A percentile compares a stretch with the other conserved stretches of the same genome.
These are phyloP conservation scores for Ricordea florida DNA, from an alignment of 92 coral and sea anemone genomes.

Conservation along the genomic window DNA sequence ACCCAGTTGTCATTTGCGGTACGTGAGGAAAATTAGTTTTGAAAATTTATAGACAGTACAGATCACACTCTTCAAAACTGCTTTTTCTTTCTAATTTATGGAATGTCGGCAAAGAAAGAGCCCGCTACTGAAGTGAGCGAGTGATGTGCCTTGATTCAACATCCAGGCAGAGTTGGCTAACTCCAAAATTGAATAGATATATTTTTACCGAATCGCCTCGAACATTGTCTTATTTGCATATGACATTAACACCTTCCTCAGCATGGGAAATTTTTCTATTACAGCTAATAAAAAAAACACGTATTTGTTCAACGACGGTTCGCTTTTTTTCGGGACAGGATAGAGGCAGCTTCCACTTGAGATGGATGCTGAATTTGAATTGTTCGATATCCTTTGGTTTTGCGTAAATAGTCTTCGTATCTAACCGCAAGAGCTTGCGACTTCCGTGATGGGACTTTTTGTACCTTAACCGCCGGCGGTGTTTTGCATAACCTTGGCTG, in stretches of 20 bases:
- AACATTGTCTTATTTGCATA: constrained; percentile 64
- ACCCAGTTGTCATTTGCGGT: constrained; percentile 42
- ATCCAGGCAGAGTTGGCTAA: too few relatives aligned
- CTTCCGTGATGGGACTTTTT: constrained; percentile 14
- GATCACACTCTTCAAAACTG: too few relatives aligned
- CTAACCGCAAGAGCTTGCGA: constrained; percentile 26
- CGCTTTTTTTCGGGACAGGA: background rate
- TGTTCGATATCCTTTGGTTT: background rate
- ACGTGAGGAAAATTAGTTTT: constrained; percentile 46
- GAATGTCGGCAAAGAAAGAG: background rate
- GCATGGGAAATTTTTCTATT: constrained; percentile 49
- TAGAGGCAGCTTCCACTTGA: too few relatives aligned
- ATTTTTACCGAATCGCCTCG: constrained; percentile 37
- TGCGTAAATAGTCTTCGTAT: constrained; percentile 15
- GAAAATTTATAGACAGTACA: constrained; percentile 38
- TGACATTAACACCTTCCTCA: constrained; percentile 61
- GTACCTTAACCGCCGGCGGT: constrained; percentile 28
- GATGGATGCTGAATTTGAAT: too few relatives aligned
- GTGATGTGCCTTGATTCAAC: too few relatives aligned
- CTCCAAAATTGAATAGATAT: background rate
- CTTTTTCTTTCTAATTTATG: constrained; percentile 10
- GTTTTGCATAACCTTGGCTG: constrained; percentile 26
- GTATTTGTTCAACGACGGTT: constrained; percentile 15
- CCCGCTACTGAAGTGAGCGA: too few relatives aligned
- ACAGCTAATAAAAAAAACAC: constrained; percentile 43